Evolutionary conservation across 1,140 invertebrate genomes (phyloP).

Genomic region (Coelopa frigida): DNA sequence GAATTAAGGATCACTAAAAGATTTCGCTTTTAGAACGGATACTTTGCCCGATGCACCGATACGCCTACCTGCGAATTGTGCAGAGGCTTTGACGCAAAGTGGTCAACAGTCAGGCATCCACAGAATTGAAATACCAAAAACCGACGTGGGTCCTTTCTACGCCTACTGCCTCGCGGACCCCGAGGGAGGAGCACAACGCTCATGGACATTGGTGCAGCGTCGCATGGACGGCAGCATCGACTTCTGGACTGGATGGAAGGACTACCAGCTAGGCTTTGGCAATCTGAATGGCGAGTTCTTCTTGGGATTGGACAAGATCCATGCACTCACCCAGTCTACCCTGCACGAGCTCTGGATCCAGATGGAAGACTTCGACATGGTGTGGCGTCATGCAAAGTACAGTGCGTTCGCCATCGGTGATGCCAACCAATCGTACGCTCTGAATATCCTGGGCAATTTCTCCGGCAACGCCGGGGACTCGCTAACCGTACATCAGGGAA

Average conservation of each 20-base stretch:
- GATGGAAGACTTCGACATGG: slow-evolving; percentile 51
- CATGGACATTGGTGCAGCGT: slow-evolving; percentile 55
- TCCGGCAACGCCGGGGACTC: slow-evolving; percentile 59
- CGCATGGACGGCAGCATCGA: slow-evolving; percentile 53
- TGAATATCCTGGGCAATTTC: slow-evolving; percentile 55
- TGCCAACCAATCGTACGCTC: slow-evolving; percentile 55
- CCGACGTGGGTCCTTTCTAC: too few relatives aligned
- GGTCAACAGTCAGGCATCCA: too few relatives aligned
- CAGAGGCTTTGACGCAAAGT: too few relatives aligned
- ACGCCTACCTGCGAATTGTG: too few relatives aligned
- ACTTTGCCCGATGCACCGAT: too few relatives aligned
- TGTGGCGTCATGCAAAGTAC: slow-evolving; percentile 52
- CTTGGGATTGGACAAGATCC: slow-evolving; percentile 51
- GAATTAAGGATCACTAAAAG: too few relatives aligned
- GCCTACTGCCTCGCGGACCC: slow-evolving; percentile 50
- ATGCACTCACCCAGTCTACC: slow-evolving; percentile 49
- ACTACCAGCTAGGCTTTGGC: slow-evolving; percentile 56
- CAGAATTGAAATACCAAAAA: too few relatives aligned
- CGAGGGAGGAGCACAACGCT: slow-evolving; percentile 43
- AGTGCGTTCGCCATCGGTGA: slow-evolving; percentile 54
- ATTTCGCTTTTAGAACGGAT: too few relatives aligned
- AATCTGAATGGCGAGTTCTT: slow-evolving; percentile 55
- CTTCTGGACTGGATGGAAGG: slow-evolving; percentile 51
- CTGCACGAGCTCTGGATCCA: slow-evolving; percentile 54
- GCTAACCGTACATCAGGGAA: slow-evolving; percentile 56